These are phyloP conservation scores for Anabas testudineus DNA, from an alignment of 2,797 vertebrate genomes.

Conservation along the genomic window DNA sequence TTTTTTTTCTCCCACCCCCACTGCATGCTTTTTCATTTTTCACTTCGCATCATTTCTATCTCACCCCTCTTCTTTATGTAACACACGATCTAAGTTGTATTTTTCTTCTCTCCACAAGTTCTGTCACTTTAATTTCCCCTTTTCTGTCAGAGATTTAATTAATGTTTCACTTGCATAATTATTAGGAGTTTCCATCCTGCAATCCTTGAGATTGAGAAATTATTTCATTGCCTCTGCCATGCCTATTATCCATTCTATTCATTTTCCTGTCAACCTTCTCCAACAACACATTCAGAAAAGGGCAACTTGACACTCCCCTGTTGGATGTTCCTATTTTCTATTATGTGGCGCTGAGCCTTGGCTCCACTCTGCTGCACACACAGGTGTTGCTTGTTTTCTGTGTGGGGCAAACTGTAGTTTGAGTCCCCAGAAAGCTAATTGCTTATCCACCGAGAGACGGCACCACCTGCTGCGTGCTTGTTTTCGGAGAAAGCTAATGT, in stretches of 20 bases:
- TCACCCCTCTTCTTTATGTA: neutral
- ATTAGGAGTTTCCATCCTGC: slow-evolving; percentile 28
- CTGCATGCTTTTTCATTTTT: neutral
- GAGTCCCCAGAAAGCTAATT: slow-evolving; percentile 68
- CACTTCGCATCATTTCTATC: neutral
- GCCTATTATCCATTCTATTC: slow-evolving; percentile 33
- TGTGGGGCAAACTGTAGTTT: slow-evolving; percentile 60
- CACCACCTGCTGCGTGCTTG: slow-evolving; percentile 66
- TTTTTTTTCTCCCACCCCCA: slow-evolving; percentile 1
- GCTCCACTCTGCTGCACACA: slow-evolving; percentile 54
- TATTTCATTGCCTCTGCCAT: slow-evolving; percentile 36
- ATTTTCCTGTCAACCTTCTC: slow-evolving; percentile 57
- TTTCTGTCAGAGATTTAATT: slow-evolving; percentile 47
- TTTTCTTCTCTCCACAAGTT: slow-evolving; percentile 12
- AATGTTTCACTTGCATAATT: slow-evolving; percentile 45
- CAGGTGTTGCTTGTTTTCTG: slow-evolving; percentile 71
- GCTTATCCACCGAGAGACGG: slow-evolving; percentile 60
- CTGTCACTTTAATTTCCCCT: slow-evolving; percentile 30
- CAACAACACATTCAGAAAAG: slow-evolving; percentile 56
- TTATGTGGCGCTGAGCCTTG: slow-evolving; percentile 35
- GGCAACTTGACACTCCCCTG: slow-evolving; percentile 56
- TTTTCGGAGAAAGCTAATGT: slow-evolving; percentile 63
- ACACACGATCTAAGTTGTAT: neutral
- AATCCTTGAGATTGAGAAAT: slow-evolving; percentile 24
- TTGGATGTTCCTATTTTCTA: slow-evolving; percentile 56